These are phyloP conservation scores for Oncorhynchus mykiss DNA, from an alignment of 2,113 vertebrate genomes.

Conservation along the genomic window DNA sequence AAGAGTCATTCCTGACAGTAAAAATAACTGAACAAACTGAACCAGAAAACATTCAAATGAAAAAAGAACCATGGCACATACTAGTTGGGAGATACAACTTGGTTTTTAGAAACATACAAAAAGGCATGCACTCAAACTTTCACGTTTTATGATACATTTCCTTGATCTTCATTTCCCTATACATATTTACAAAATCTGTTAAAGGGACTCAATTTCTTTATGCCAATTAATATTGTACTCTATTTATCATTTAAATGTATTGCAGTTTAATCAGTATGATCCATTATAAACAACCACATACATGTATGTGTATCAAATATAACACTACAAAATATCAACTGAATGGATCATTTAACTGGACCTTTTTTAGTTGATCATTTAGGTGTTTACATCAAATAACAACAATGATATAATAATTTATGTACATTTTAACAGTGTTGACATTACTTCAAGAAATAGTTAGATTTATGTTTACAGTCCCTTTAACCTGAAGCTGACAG, in stretches of 20 bases:
- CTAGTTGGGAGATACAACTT: constrained; percentile 71
- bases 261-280: constrained; percentile 79
- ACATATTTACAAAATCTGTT: constrained; percentile 91
- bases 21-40: constrained; percentile 50
- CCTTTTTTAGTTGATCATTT: constrained; percentile 90
- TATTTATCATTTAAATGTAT: constrained; percentile 97
- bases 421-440: constrained; percentile 87
- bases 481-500: constrained; percentile 99
- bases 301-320: constrained; percentile 54
- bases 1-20: constrained; percentile 71
- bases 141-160: constrained; percentile 77
- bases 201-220: constrained; percentile 96
- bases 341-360: constrained; percentile 46
- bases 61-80: constrained; percentile 52
- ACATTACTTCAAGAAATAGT: constrained; percentile 86
- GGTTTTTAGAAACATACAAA: constrained; percentile 77
- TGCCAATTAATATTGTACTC: constrained; percentile 90
- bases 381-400: constrained; percentile 77
- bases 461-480: constrained; percentile 99
- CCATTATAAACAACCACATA: constrained; percentile 54
- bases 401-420: constrained; percentile 85
- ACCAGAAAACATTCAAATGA: constrained; percentile 34
- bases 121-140: constrained; percentile 95
- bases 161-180: constrained; percentile 84
- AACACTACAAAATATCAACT: constrained; percentile 51